Evolutionary conservation across 2,113 vertebrate species (phyloP), one percentile per base, ranked within the genome.

Genomic region (Aplodontia rufa): DNA sequence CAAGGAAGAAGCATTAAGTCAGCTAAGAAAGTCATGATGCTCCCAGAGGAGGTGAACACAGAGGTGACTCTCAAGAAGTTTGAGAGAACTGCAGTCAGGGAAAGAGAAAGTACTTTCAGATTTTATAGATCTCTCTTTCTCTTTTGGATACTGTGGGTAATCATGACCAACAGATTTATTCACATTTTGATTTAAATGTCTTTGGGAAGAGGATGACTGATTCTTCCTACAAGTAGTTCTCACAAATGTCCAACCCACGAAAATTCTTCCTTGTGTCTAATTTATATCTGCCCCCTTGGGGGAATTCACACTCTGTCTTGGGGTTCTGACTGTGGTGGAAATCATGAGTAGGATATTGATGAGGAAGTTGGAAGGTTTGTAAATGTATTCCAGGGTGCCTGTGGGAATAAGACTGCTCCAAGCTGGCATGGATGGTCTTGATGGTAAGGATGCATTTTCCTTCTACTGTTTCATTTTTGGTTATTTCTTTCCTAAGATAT

Each of bases 321-420:
- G 80, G 69, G 42, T 90, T 81, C 87, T 92, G 68, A 84, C 14
- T 72, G 90, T n/a, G 80, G 68, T 97, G 92, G 97, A 97, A 95
- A 97, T 60, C 40, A 26, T 95, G 90, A 96, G 64, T 81, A 68
- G 76, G 30, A 14, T 85, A 37, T 58, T 64, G 42, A 69, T 58
- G 88, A 91, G 89, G 95, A 96, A 96, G 95, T 80, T 83, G 66
- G 88, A 82, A 93, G 32, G 3, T 66, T 71, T 79, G 62, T 76
- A 37, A 60, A 30, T 82, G 60, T 88, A 62, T 42, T 9, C 75
- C 13, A 3, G 22, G 10, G 55, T 72, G 80, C 64, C 26, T 72
- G 37, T 90, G 92, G 68, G n/a, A 90, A 55, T 76, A 88, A 79
- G 22, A 94, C 53, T 28, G 26, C 32, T 93, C 66, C 28, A 55